Evolutionary conservation across 2,888 invertebrate species (phyloP).

Genomic region (Drosophila quinaria): DNA sequence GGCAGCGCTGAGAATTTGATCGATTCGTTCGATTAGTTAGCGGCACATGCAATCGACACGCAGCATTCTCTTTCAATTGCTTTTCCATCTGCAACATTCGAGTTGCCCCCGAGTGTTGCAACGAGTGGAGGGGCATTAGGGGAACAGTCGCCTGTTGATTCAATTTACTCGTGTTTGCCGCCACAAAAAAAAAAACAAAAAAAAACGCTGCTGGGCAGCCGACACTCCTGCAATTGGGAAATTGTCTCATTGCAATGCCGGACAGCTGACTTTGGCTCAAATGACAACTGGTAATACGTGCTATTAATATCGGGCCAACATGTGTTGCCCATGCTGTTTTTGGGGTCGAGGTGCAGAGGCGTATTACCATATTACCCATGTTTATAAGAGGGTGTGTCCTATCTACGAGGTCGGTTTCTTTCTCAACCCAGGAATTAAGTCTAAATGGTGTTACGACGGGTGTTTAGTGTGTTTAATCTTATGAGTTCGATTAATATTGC

Average conservation of each 20-base stretch:
- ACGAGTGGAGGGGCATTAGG: background rate
- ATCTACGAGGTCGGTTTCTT: conserved; percentile 9
- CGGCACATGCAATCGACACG: conserved; percentile 81
- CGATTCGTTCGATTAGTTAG: conserved; percentile 80
- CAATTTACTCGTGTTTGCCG: conserved; percentile 58
- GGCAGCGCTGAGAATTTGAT: conserved; percentile 76
- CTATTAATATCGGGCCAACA: conserved; percentile 70
- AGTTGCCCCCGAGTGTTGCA: background rate
- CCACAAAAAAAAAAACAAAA: background rate
- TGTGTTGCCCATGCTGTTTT: conserved; percentile 41
- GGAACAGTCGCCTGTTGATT: conserved; percentile 58
- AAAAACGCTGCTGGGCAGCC: conserved; percentile 36
- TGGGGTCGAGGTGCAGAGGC: conserved; percentile 35
- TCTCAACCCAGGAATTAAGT: conserved; percentile 37
- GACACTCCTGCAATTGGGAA: conserved; percentile 68
- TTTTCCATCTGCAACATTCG: conserved; percentile 30
- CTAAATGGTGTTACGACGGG: conserved; percentile 13
- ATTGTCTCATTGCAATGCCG: conserved; percentile 73
- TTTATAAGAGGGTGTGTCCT: conserved; percentile 37
- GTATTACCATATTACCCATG: conserved; percentile 1
- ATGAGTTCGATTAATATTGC: conserved; percentile 8
- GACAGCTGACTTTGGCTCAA: conserved; percentile 73
- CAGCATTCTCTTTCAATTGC: conserved; percentile 79
- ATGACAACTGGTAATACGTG: conserved; percentile 78
- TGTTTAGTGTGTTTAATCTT: conserved; percentile 12